Base-by-base conservation (phyloP, 2,113 vertebrate species). In the Barbus barbus region DNA sequence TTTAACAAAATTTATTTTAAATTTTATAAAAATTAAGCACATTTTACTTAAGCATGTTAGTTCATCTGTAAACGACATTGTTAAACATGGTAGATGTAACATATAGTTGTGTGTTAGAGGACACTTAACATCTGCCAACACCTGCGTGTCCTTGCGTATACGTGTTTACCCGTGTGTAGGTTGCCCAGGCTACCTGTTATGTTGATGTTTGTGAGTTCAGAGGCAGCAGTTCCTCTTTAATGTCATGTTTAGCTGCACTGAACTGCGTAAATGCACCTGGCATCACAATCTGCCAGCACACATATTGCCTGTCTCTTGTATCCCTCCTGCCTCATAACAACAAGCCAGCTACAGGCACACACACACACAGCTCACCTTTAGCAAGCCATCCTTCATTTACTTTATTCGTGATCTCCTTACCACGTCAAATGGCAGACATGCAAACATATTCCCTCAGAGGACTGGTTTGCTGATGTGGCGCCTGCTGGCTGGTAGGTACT, bases 401-500 rank as follows among this genome's bases (percentile, higher is more conserved):
- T 58, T 44, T 78, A 78, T 61, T 78, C 41, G 56, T 41, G 16
- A 44, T 65, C 38, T 63, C 78, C 41, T 26, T 48, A 41, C 24
- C 14, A 18, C 7, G 38, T 63, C 56, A 46, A 60, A 78, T 6
- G 9, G 0, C 77, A 61, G 60, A 65, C 58, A 60, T 78, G 53
- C 22, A 60, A 78, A 78, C 76, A 65, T 65, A 63, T 46, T 46
- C 18, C 78, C 78, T 65, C 58, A 28, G 78, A 63, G 78, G 78
- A 22, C 60, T 2, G 38, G 38, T 48, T 16, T 71, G 31, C 61
- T 51, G 77, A 67, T 69, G 78, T 69, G 82, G 73, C 61, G 48
- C 67, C 83, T 80, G 86, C 84, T n/a, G 84, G 84, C 26, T 87
- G 61, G 74, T 85, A n/a, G n/a, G n/a, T n/a, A n/a, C n/a, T n/a